Base-by-base conservation (phyloP, 2,113 vertebrate genomes). In the Lasiurus borealis region DNA sequence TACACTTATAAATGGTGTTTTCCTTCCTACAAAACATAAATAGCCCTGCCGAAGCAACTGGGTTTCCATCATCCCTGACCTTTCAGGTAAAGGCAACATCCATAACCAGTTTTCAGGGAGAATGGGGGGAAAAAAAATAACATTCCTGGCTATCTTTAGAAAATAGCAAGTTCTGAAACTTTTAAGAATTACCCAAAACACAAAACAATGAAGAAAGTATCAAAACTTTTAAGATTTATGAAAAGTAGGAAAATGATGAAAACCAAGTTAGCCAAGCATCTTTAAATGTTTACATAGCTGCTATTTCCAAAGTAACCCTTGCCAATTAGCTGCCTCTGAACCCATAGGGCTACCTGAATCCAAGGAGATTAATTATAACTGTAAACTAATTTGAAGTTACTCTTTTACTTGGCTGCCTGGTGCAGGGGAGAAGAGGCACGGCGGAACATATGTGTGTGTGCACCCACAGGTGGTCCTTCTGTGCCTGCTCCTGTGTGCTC, bases 331-430 rank as follows among this genome's bases (percentile, higher is more conserved):
- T 50, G 77, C 93, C 88, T 91, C 85, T 93, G 95, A 94, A 76
- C 96, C 97, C 98, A 96, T 91, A 97, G 96, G 98, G 97, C 81
- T 0, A 18, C 87, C 77, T 93, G 97, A 97, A 93, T 97, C 98
- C 94, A 40, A 95, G 91, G 97, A 97, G 98, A 98, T 97, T 97
- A 97, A 98, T 98, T 97, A 97, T 64, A 97, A 96, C 87, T 78
- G 68, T 44, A 31, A 48, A 36, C 62, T 8, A 9, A 50, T 1
- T 80, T 88, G 57, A 93, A 97, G 94, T 76, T 94, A 77, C 44
- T 86, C 83, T 71, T 50, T 95, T 82, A 93, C 96, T 91, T 77
- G 88, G 88, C 82, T 95, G 95, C 90, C 90, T 91, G 69, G 93
- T 90, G 64, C 68, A 12, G 7, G 7, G 40, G 90, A 96, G 95